Evolutionary conservation across 2,797 vertebrate genomes (phyloP).

Genomic region (Megalops cyprinoides): DNA sequence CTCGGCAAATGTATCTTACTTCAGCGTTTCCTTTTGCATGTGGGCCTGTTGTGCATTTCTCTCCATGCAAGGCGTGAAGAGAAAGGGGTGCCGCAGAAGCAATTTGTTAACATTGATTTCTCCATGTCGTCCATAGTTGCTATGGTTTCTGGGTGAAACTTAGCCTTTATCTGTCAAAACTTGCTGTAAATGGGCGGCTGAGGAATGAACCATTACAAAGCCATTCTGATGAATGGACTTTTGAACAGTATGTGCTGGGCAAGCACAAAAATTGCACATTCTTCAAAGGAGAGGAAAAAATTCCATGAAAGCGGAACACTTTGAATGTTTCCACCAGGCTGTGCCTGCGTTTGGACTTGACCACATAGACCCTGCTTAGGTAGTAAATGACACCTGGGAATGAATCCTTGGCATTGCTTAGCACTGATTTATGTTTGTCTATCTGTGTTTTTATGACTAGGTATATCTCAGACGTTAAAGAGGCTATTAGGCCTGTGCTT

Average conservation of each 20-base stretch:
- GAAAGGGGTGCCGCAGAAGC: constrained; percentile 8
- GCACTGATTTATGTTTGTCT: not conserved
- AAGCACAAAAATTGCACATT: constrained; percentile 30
- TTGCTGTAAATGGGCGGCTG: constrained; percentile 48
- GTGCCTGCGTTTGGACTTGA: not conserved
- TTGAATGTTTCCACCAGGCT: constrained; percentile 30
- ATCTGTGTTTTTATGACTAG: not conserved
- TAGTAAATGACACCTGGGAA: constrained; percentile 3
- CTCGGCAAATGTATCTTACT: constrained; percentile 2
- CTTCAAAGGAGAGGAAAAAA: constrained; percentile 7
- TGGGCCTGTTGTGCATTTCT: not conserved
- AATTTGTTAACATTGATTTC: constrained; percentile 49
- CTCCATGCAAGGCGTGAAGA: not conserved
- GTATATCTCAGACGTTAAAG: not conserved
- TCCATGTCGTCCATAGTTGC: constrained; percentile 33
- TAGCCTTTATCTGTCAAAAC: constrained; percentile 23
- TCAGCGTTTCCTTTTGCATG: constrained; percentile 18
- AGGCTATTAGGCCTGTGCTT: not conserved
- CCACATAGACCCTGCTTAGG: not conserved
- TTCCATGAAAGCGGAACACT: constrained; percentile 9
- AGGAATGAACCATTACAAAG: constrained; percentile 46
- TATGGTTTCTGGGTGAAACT: constrained; percentile 35
- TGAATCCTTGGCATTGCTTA: not conserved
- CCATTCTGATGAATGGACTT: constrained; percentile 42
- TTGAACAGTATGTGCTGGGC: constrained; percentile 38